Percentiles rank a stretch among this genome's conserved stretches.
phyloP scores from a whole-genome alignment of 2,797 vertebrate species.

The Pagetopsis macropterus region DNA sequence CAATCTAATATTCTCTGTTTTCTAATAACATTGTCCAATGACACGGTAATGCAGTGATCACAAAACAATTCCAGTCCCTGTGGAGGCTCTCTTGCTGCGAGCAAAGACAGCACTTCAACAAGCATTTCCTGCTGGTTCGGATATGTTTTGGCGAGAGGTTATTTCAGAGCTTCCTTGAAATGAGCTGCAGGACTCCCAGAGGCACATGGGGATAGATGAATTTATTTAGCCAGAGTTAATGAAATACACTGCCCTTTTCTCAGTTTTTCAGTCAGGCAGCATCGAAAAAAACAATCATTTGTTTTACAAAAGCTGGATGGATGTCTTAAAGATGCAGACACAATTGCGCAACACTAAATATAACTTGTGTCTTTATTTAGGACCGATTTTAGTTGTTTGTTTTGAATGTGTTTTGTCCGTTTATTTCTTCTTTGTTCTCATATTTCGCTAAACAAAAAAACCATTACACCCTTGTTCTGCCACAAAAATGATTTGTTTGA shows the following conservation, averaged over 20 bases:
- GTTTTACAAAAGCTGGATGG: conserved; percentile 20
- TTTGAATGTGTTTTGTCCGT: neutral
- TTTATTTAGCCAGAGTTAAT: conserved; percentile 61
- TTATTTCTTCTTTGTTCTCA: neutral
- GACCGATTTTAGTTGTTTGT: conserved; percentile 3
- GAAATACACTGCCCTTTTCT: conserved; percentile 40
- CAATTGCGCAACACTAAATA: conserved; percentile 7
- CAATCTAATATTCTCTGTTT: conserved; percentile 54
- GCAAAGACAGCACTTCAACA: conserved; percentile 51
- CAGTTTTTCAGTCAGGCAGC: conserved; percentile 18
- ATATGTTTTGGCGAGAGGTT: conserved; percentile 56
- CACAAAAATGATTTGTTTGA: conserved; percentile 36
- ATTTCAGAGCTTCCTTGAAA: conserved; percentile 55
- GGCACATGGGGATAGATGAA: conserved; percentile 51
- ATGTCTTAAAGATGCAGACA: conserved; percentile 7
- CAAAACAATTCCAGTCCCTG: conserved; percentile 63
- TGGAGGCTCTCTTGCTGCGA: conserved; percentile 54
- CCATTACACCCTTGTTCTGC: neutral
- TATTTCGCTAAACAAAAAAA: neutral
- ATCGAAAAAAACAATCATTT: conserved; percentile 36
- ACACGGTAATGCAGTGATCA: conserved; percentile 62
- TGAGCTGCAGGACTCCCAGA: conserved; percentile 58
- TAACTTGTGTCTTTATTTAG: neutral
- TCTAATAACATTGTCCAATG: conserved; percentile 66
- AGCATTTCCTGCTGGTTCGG: conserved; percentile 52